Percentiles rank a stretch among this genome's conserved stretches.
Evolutionary conservation across 2,797 vertebrate genomes (phyloP).

Genomic region (Acanthornis magna): DNA sequence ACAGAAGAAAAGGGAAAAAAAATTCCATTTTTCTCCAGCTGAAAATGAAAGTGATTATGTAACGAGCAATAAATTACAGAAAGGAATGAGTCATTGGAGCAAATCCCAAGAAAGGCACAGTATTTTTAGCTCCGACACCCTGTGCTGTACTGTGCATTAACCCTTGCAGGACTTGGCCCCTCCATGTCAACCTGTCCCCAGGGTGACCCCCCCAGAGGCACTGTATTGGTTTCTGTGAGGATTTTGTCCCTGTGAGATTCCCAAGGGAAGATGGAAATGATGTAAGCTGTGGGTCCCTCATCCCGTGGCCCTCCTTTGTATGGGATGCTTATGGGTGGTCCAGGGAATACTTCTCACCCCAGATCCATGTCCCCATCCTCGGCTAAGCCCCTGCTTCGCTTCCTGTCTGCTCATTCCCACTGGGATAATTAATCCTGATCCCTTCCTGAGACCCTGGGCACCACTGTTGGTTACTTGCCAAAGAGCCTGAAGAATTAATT

Average conservation of each 20-base stretch:
- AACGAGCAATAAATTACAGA: constrained; percentile 77
- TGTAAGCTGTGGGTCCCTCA: background rate
- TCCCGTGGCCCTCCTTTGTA: background rate
- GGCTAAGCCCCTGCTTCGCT: background rate
- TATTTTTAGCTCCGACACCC: constrained; percentile 70
- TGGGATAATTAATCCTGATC: constrained; percentile 2
- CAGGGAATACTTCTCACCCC: background rate
- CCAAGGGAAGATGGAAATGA: background rate
- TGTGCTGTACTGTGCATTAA: background rate
- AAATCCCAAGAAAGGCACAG: constrained; percentile 7
- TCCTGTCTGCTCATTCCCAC: background rate
- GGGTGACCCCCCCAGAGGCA: background rate
- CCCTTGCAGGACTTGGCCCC: background rate
- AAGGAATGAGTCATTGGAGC: constrained; percentile 77
- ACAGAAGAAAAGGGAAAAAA: background rate
- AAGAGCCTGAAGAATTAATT: constrained; percentile 39
- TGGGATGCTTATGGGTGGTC: background rate
- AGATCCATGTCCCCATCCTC: background rate
- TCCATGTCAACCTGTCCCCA: background rate
- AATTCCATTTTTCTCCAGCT: constrained; percentile 36
- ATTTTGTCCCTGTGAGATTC: background rate
- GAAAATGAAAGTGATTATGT: constrained; percentile 79
- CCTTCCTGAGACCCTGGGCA: background rate
- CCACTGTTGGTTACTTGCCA: background rate
- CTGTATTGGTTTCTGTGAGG: background rate